Percentiles rank a stretch among this genome's conserved stretches.
Evolutionary conservation across 1,140 invertebrate species (phyloP).

Genomic region (Cotesia typhae): DNA sequence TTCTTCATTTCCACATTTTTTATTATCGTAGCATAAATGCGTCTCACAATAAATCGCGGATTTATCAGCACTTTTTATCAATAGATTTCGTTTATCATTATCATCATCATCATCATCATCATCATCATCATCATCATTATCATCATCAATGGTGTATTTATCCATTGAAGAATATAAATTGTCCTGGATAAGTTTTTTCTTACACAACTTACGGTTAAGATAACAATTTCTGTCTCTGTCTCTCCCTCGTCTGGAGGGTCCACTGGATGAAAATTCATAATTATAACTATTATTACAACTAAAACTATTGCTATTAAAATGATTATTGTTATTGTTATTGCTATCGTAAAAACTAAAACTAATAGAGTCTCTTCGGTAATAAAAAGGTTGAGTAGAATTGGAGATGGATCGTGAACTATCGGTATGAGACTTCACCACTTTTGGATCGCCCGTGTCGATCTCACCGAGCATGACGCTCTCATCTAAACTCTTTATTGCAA

Average conservation of each 20-base stretch:
- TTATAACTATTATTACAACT: too few species aligned
- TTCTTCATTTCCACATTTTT: neutral
- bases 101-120: neutral
- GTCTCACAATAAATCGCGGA: neutral
- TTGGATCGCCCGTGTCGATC: slow-evolving; percentile 56
- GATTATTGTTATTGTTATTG: neutral
- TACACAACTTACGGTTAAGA: neutral
- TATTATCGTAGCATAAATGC: neutral
- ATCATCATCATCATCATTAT: neutral
- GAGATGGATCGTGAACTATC: slow-evolving; percentile 47
- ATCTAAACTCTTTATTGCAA: slow-evolving; percentile 47
- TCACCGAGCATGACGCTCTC: slow-evolving; percentile 61
- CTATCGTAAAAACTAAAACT: neutral
- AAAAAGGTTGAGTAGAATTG: neutral
- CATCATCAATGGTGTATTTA: neutral
- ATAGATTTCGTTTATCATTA: neutral
- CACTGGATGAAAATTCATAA: neutral
- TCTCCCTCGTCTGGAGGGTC: slow-evolving; percentile 28
- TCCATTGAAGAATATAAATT: slow-evolving; percentile 1
- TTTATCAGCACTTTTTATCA: neutral
- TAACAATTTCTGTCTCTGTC: neutral
- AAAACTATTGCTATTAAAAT: too few species aligned
- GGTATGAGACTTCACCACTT: slow-evolving; percentile 57
- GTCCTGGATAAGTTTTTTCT: neutral
- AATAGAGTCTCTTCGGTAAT: slow-evolving; percentile 1